Evolutionary conservation across 2,797 vertebrate genomes (phyloP), one percentile per base, ranked within the genome.

Genomic region (Muscicapa comitata): DNA sequence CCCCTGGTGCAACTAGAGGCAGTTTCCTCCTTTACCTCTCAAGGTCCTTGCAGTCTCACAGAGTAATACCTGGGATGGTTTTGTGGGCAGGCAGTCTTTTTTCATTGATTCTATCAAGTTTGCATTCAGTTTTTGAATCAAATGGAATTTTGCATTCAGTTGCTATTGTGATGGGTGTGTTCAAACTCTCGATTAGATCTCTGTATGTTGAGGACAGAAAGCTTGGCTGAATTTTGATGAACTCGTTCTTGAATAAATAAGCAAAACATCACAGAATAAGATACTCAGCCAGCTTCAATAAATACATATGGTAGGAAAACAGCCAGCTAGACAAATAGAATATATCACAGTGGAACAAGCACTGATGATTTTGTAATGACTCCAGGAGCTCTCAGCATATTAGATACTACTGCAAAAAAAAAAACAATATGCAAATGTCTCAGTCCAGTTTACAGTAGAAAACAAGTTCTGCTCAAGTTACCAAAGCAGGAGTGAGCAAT

Each of bases 311-410:
- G 86, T 77, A 89, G 84, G 84, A 91, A 87, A 91, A 29, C 75
- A 92, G 86, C 75, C 86, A 94, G 78, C 86, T 87, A 94, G 65
- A 85, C 88, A 96, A 95, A 95, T 89, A 91, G 75, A 90, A 93
- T 68, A 47, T 65, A 96, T 93, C 90, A 90, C 68, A 58, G 66
- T 80, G 81, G 61, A 96, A 88, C 1, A 37, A 92, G 72, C 86
- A 35, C 78, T 88, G 91, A 96, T 95, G 84, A 71, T 65, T 80
- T 37, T 72, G 75, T 92, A 97, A 93, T 33, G 81, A 87, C 53
- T 86, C 63, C 16, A 14, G 67, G 70, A 93, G 91, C 72, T 87
- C 78, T 82, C 45, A 1, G 67, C 40, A 8, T 58, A 61, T 40
- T 83, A 65, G 68, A 83, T 31, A 38, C 51, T 48, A 66, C 85